These are phyloP conservation scores for Drosophila atroscutellata DNA, from an alignment of 2,888 invertebrate genomes.

Conservation along the genomic window DNA sequence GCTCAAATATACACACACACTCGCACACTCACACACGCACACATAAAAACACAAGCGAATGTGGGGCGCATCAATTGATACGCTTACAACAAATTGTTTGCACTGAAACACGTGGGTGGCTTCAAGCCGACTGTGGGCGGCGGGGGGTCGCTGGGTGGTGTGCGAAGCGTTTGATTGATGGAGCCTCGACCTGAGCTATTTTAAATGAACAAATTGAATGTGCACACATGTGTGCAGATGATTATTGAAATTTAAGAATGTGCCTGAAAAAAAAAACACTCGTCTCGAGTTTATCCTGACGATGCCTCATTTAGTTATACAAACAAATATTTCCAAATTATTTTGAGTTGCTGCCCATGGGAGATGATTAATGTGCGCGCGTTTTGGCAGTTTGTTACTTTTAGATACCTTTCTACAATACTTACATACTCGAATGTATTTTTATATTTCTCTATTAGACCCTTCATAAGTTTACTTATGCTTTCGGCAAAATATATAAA, in stretches of 20 bases:
- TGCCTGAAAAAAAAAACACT: neutral
- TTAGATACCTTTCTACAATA: neutral
- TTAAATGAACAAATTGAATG: conserved; percentile 80
- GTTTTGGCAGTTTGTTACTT: neutral
- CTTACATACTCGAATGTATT: neutral
- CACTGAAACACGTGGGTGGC: conserved; percentile 59
- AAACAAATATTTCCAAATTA: neutral
- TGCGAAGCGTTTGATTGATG: conserved; percentile 68
- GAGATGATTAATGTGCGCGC: neutral
- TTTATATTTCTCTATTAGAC: neutral
- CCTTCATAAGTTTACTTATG: too few species aligned
- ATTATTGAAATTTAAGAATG: conserved; percentile 60
- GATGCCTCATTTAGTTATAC: neutral
- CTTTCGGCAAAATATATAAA: too few species aligned
- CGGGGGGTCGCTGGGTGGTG: neutral
- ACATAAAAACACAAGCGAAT: conserved; percentile 8
- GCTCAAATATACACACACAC: conserved; percentile 31
- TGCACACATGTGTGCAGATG: conserved; percentile 41
- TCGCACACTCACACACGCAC: conserved; percentile 18
- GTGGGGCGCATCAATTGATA: conserved; percentile 75
- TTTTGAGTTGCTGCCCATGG: neutral
- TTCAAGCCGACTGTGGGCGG: conserved; percentile 24
- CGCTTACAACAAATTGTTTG: conserved; percentile 82
- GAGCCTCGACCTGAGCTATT: conserved; percentile 71
- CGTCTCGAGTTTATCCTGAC: neutral